Evolutionary conservation across 2,888 invertebrate genomes (phyloP).

Genomic region (Morinoia aosen): DNA sequence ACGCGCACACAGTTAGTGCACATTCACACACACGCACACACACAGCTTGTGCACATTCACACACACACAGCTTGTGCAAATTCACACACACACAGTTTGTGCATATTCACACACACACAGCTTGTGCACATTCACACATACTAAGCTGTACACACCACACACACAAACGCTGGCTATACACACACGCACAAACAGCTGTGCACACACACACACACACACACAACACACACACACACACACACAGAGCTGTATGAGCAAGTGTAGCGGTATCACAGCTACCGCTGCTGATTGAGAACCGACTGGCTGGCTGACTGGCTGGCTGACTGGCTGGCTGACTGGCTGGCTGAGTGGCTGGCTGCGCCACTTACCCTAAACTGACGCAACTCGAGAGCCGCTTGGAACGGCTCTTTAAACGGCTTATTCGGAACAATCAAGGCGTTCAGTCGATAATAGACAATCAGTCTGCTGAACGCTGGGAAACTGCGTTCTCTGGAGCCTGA

Average conservation of each 20-base stretch:
- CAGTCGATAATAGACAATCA: constrained; percentile 17
- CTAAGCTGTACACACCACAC: too few species aligned
- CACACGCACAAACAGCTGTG: too few species aligned
- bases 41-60: too few species aligned
- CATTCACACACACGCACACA: too few species aligned
- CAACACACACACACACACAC: too few species aligned
- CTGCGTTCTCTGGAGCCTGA: not conserved
- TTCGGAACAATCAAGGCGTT: not conserved
- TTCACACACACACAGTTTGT: too few species aligned
- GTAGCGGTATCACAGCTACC: not conserved
- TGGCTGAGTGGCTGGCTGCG: not conserved
- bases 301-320: not conserved
- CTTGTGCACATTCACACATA: too few species aligned
- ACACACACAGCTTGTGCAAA: too few species aligned
- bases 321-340: not conserved
- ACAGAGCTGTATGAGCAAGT: not conserved
- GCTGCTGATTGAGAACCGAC: not conserved
- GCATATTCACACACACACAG: too few species aligned
- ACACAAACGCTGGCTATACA: too few species aligned
- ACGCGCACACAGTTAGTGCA: too few species aligned
- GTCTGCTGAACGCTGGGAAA: not conserved
- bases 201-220: too few species aligned
- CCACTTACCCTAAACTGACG: not conserved
- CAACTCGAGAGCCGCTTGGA: not conserved
- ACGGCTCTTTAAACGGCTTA: constrained; percentile 9